Conservation (phyloP, 2,113 vertebrate genomes). For the Sorex fumeus region DNA sequence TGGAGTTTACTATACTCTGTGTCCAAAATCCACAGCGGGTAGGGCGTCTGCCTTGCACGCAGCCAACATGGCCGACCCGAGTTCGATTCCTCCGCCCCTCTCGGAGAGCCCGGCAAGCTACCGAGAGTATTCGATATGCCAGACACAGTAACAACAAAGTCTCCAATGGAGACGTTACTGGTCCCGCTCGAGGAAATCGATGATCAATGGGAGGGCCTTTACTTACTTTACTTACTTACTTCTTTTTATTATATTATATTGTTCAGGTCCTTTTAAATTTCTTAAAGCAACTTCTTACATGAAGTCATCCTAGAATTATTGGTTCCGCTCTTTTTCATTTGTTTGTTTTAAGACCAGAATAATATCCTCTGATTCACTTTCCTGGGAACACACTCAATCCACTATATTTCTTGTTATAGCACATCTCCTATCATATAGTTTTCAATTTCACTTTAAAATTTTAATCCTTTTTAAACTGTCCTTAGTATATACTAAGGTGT, state of each 20-base stretch:
- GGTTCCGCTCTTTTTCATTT: not conserved
- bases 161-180: too few species aligned
- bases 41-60: too few species aligned
- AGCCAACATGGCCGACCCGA: too few species aligned
- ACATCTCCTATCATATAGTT: slow-evolving; percentile 1
- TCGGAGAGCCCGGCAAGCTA: too few species aligned
- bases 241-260: not conserved
- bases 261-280: slow-evolving; percentile 44
- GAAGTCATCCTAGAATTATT: slow-evolving; percentile 31
- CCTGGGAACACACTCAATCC: not conserved
- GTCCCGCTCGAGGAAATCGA: too few species aligned
- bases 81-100: too few species aligned
- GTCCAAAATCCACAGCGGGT: too few species aligned
- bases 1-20: not conserved
- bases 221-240: too few species aligned
- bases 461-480: slow-evolving; percentile 21
- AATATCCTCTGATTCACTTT: slow-evolving; percentile 45
- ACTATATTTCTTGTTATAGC: slow-evolving; percentile 6
- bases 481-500: not conserved
- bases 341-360: not conserved
- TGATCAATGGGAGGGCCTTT: too few species aligned
- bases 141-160: too few species aligned
- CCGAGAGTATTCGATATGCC: too few species aligned
- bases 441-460: too few species aligned
- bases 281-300: slow-evolving; percentile 21